Evolutionary conservation across 2,797 vertebrate genomes (phyloP).

Genomic region (Typhlichthys subterraneus): DNA sequence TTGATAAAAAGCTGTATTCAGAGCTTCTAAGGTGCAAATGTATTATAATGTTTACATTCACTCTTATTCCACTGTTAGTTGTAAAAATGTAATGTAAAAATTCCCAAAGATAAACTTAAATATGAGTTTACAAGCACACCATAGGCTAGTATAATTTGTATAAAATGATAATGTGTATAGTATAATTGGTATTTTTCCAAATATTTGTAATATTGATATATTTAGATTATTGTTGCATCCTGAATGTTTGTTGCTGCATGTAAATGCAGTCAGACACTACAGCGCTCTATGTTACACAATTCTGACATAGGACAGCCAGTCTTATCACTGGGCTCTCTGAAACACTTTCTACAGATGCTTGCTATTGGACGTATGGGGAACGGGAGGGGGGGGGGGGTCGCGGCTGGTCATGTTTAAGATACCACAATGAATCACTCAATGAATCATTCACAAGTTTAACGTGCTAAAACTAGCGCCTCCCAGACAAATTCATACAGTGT

Average conservation of each 20-base stretch:
- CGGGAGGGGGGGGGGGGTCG: constrained; percentile 3
- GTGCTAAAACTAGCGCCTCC: constrained; percentile 39
- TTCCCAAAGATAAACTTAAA: neutral
- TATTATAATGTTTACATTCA: too few relatives aligned
- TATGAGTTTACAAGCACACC: neutral
- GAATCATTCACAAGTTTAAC: constrained; percentile 61
- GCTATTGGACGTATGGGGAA: constrained; percentile 11
- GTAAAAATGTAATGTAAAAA: too few relatives aligned
- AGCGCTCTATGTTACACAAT: neutral
- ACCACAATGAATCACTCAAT: constrained; percentile 54
- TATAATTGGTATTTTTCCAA: too few relatives aligned
- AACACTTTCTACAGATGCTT: constrained; percentile 6
- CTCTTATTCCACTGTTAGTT: too few relatives aligned
- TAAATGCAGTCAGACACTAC: constrained; percentile 1
- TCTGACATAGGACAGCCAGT: neutral
- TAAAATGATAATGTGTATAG: too few relatives aligned
- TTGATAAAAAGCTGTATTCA: neutral
- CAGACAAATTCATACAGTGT: neutral
- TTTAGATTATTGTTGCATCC: too few relatives aligned
- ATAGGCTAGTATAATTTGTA: too few relatives aligned
- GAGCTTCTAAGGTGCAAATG: too few relatives aligned
- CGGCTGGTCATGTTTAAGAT: constrained; percentile 45
- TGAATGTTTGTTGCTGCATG: too few relatives aligned
- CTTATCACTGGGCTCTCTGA: constrained; percentile 2
- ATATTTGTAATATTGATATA: too few relatives aligned